Evolutionary conservation across 2,888 invertebrate species (phyloP).

Genomic region (Andrena haemorrhoa): DNA sequence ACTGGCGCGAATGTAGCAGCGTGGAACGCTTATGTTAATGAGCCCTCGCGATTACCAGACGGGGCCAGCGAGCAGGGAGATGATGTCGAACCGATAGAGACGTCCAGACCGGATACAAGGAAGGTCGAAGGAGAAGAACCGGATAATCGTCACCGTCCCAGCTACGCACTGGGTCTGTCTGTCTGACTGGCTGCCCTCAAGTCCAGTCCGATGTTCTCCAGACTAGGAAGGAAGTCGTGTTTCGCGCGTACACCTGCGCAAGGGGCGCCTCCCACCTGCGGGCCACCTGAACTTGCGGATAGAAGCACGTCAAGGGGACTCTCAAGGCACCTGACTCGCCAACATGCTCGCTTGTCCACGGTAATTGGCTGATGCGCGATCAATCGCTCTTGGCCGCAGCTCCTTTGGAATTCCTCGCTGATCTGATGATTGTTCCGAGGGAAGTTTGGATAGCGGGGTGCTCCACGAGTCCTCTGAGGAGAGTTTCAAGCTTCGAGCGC

Average conservation of each 20-base stretch:
- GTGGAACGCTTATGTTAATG: slow-evolving; percentile 74
- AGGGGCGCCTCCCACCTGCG: slow-evolving; percentile 77
- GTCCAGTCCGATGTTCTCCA: slow-evolving; percentile 25
- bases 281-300: slow-evolving; percentile 77
- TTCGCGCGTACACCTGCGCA: slow-evolving; percentile 75
- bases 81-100: slow-evolving; percentile 73
- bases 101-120: slow-evolving; percentile 73
- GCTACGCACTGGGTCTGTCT: slow-evolving; percentile 43
- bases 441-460: slow-evolving; percentile 5
- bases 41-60: slow-evolving; percentile 70
- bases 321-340: slow-evolving; percentile 61
- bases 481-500: not conserved
- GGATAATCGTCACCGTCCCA: slow-evolving; percentile 68
- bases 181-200: slow-evolving; percentile 53
- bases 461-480: not conserved
- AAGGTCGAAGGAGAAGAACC: slow-evolving; percentile 70
- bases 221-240: slow-evolving; percentile 72
- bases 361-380: slow-evolving; percentile 34
- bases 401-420: not conserved
- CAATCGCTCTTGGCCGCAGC: slow-evolving; percentile 11
- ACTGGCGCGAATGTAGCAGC: slow-evolving; percentile 71
- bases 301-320: slow-evolving; percentile 37
- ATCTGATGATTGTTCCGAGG: not conserved
- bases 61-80: slow-evolving; percentile 68
- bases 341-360: slow-evolving; percentile 26